A percentile compares a stretch with the other conserved stretches of the same genome.
Evolutionary conservation across 2,888 invertebrate species (phyloP).

Genomic region (Erannis defoliaria): DNA sequence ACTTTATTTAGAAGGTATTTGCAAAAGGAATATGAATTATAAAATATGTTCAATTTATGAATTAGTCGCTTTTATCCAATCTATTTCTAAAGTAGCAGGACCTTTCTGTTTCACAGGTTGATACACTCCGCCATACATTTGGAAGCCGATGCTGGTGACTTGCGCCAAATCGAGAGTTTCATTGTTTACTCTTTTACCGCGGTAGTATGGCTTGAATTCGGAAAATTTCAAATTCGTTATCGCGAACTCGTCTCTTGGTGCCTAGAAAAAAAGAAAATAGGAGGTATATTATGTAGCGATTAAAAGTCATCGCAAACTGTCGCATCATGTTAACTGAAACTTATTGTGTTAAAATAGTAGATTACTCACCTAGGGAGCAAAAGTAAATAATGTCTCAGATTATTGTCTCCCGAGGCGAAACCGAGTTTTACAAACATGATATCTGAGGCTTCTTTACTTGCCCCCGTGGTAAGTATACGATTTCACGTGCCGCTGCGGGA

Average conservation of each 20-base stretch:
- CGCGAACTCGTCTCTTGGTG: conserved; percentile 84
- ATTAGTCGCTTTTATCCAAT: conserved; percentile 84
- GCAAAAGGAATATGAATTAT: no score
- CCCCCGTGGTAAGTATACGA: no score
- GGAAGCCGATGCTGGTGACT: conserved; percentile 88
- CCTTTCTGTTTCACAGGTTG: conserved; percentile 88
- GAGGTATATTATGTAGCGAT: no score
- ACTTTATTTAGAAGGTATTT: not conserved
- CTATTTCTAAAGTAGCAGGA: conserved; percentile 88
- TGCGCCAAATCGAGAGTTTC: conserved; percentile 85
- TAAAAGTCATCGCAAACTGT: no score
- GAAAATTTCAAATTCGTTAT: conserved; percentile 81
- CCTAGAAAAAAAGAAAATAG: conserved; percentile 68
- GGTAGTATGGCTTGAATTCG: conserved; percentile 88
- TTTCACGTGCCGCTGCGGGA: no score
- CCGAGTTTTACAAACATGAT: no score
- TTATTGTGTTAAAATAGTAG: no score
- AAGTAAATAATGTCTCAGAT: no score
- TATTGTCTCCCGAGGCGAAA: no score
- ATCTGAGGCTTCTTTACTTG: no score
- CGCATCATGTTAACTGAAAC: not conserved
- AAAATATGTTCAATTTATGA: conserved; percentile 10
- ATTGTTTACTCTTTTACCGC: conserved; percentile 86
- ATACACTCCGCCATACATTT: conserved; percentile 89
- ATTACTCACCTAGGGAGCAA: no score